Conservation (phyloP, 2,888 invertebrate species). For the Volucella zonaria region DNA sequence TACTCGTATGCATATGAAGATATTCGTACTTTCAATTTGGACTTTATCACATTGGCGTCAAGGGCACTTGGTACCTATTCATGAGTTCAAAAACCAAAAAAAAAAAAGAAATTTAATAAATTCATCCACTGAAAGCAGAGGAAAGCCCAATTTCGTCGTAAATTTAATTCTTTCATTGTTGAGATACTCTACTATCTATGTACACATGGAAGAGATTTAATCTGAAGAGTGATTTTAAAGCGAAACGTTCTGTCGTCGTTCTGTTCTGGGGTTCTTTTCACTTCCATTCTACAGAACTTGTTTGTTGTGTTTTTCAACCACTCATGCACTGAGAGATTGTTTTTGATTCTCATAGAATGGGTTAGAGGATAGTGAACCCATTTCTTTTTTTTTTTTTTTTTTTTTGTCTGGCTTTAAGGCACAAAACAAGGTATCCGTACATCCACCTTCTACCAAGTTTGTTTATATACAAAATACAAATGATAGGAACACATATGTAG, state of each 20-base stretch:
- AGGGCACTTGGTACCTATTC: constrained; percentile 23
- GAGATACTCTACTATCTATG: too few species aligned
- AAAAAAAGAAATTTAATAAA: constrained; percentile 12
- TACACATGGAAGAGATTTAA: constrained; percentile 14
- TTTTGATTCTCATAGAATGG: background rate
- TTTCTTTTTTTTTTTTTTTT: constrained; percentile 3
- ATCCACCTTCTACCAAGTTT: too few species aligned
- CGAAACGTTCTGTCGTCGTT: background rate
- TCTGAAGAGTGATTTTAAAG: constrained; percentile 4
- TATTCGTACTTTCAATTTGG: constrained; percentile 9
- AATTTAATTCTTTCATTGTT: constrained; percentile 21
- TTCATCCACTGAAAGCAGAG: constrained; percentile 9
- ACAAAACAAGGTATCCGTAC: too few species aligned
- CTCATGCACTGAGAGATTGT: background rate
- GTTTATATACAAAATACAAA: too few species aligned
- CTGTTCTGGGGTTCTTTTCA: background rate
- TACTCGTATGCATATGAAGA: too few species aligned
- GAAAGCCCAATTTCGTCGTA: constrained; percentile 28
- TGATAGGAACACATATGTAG: too few species aligned
- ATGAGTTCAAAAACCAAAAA: constrained; percentile 3
- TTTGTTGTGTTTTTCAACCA: background rate
- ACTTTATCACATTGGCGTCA: constrained; percentile 24
- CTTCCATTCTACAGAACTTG: constrained; percentile 4
- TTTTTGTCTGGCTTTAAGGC: background rate
- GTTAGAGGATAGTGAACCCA: constrained; percentile 21